phyloP scores from a whole-genome alignment of 2,113 vertebrate genomes.

The Sminthopsis crassicaudata region DNA sequence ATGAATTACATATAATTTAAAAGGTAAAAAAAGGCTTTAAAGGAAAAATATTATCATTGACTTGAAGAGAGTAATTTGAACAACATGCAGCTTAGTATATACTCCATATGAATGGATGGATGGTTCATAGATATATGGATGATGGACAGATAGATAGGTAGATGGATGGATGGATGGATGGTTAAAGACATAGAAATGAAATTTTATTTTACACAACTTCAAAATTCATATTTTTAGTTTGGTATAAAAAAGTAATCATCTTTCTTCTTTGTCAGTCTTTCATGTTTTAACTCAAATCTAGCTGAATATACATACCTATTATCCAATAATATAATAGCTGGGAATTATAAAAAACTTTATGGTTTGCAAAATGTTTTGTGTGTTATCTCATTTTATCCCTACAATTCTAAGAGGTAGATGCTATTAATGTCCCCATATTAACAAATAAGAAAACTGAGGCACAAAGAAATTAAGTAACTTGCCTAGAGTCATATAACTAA shows the following conservation, averaged over 20 bases:
- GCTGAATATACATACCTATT: neutral
- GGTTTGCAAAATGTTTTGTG: neutral
- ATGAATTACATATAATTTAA: slow-evolving; percentile 34
- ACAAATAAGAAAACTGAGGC: neutral
- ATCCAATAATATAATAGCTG: neutral
- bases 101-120: neutral
- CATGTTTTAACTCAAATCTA: neutral
- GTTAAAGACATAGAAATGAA: neutral
- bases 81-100: neutral
- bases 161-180: neutral
- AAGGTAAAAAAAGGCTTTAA: slow-evolving; percentile 23
- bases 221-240: neutral
- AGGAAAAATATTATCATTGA: neutral
- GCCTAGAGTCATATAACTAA: neutral
- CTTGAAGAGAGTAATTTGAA: neutral
- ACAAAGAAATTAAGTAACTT: neutral
- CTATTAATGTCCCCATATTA: neutral
- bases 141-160: neutral
- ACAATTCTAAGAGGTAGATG: neutral
- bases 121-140: neutral
- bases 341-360: neutral
- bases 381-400: neutral
- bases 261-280: slow-evolving; percentile 18
- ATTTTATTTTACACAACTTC: neutral
- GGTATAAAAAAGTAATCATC: neutral